Evolutionary conservation across 2,888 invertebrate genomes (phyloP), one percentile per base, ranked within the genome.

Genomic region (Sarcophaga variegata): DNA sequence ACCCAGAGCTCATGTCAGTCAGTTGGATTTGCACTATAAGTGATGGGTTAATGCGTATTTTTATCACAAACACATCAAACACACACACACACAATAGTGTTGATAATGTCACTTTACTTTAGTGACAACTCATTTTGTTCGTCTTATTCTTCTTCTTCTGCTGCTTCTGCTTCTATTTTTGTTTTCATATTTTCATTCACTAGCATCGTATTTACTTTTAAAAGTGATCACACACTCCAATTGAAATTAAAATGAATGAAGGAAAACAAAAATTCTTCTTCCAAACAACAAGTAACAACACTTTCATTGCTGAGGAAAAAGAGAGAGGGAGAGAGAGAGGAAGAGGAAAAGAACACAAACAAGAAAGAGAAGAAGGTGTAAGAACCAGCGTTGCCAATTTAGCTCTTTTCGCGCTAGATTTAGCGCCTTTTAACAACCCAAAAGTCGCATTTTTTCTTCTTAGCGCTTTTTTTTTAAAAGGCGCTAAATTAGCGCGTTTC

Each of bases 31-130:
- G 49, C 17, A 14, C 54, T 54, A 54, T 66, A 80, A 80, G 70
- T 81, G 83, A 83, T 83, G 77, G 82, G 85, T 83, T 83, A 80
- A 85, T 74, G 70, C 72, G 81, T 37, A 37, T 10, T 85, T 85
- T 49, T 87, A 81, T 86, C 79, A 81, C 79, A 62, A 76, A 62
- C 78, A 27, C 3, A 25, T 4, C 2, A 4, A 25, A 25, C 37
- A 37, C 37, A 37, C 37, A 37, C 37, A 37, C 37, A 37, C 37
- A 37, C 37, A 37, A 10, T 10, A 8, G 37, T 87, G 88, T 88
- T 82, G 86, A 89, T 88, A 89, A 88, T 88, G 88, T 89, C 88
- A 88, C 88, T 88, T 86, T 81, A 45, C 37, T 67, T 67, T 20
- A 45, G 20, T 67, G 12, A 67, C 37, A 45, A n/a, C 45, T 20